Evolutionary conservation across 1,140 invertebrate species (phyloP).

Genomic region (Thaumetopoea pityocampa): DNA sequence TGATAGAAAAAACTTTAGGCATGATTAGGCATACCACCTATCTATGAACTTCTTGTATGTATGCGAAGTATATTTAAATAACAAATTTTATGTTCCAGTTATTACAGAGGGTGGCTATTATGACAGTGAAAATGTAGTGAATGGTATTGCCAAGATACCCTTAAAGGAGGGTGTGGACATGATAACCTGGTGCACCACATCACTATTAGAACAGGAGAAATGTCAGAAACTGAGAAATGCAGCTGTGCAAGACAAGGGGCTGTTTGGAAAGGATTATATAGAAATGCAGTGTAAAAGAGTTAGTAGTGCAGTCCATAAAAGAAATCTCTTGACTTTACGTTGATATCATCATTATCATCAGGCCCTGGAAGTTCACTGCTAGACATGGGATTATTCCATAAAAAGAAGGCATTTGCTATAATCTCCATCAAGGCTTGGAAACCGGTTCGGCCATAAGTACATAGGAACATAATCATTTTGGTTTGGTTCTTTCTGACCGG

Average conservation of each 20-base stretch:
- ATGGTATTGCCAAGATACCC: constrained; percentile 25
- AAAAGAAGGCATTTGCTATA: no score
- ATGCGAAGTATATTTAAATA: not conserved
- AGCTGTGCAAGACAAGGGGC: constrained; percentile 78
- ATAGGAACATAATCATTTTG: no score
- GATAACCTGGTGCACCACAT: constrained; percentile 87
- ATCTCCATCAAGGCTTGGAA: no score
- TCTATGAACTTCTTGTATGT: not conserved
- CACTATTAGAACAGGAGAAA: constrained; percentile 83
- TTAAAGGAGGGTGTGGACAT: constrained; percentile 54
- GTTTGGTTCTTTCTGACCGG: no score
- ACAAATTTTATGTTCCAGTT: constrained; percentile 15
- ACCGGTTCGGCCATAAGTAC: no score
- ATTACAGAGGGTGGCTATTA: constrained; percentile 22
- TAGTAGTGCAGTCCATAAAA: constrained; percentile 26
- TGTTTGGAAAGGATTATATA: constrained; percentile 80
- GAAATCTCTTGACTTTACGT: no score
- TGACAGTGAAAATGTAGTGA: constrained; percentile 28
- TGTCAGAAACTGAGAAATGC: constrained; percentile 83
- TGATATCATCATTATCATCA: no score
- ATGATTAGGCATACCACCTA: no score
- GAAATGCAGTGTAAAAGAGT: constrained; percentile 80
- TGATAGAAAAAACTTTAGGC: no score
- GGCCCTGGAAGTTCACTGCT: no score
- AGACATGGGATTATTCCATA: no score